Conservation (phyloP, 2,888 invertebrate genomes). For the Formica aserva region DNA sequence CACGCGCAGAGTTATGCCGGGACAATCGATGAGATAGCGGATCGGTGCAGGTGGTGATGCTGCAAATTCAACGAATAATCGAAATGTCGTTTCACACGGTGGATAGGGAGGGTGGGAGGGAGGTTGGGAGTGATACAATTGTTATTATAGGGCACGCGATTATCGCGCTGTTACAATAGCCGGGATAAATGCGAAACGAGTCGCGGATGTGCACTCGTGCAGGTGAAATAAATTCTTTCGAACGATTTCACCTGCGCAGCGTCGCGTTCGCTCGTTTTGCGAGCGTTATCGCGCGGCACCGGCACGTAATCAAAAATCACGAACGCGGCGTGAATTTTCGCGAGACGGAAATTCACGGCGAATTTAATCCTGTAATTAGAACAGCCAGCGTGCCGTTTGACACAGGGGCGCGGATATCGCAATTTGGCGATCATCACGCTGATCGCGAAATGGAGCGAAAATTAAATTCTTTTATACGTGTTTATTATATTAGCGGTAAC, state of each 20-base stretch:
- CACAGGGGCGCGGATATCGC: constrained; percentile 58
- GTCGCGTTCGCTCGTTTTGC: constrained; percentile 20
- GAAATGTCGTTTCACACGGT: constrained; percentile 65
- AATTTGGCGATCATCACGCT: constrained; percentile 32
- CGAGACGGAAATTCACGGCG: constrained; percentile 59
- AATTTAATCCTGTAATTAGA: constrained; percentile 75
- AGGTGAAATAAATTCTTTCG: constrained; percentile 73
- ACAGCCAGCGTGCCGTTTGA: constrained; percentile 65
- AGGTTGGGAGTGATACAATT: constrained; percentile 64
- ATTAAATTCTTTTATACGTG: constrained; percentile 53
- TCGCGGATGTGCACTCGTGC: constrained; percentile 51
- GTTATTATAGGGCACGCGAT: constrained; percentile 74
- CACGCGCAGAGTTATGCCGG: constrained; percentile 7
- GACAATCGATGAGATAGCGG: constrained; percentile 61
- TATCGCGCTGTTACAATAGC: constrained; percentile 68
- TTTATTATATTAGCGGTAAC: constrained; percentile 48
- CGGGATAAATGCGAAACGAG: constrained; percentile 66
- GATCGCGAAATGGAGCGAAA: constrained; percentile 52
- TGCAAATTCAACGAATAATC: constrained; percentile 72
- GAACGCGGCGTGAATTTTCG: constrained; percentile 63
- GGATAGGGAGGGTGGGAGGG: neutral
- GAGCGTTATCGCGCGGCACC: constrained; percentile 65
- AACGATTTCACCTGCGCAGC: constrained; percentile 71
- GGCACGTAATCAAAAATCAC: constrained; percentile 74
- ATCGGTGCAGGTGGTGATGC: constrained; percentile 66